Base-by-base conservation (phyloP, 2,888 invertebrate genomes). In the Octonoba sinensis region DNA sequence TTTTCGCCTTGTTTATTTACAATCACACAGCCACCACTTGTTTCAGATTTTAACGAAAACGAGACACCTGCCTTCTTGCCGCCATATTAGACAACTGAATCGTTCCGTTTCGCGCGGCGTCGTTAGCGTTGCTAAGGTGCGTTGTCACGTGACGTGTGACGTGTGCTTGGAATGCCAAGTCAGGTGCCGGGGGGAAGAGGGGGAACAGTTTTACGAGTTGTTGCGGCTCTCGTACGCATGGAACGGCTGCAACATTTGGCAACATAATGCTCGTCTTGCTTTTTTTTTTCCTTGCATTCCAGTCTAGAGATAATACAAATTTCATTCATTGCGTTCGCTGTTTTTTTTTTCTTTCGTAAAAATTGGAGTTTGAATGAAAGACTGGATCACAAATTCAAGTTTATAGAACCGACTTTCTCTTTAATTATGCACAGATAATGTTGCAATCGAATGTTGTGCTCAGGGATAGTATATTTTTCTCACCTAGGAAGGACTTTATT, bases 81-180 rank as follows among this genome's bases (percentile, higher is more conserved):
- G 81, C 81, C 81, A 82, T 82, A 15, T 82, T 75, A 64, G 46
- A 75, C 24, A 70, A 74, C 65, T 70, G 74, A 74, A 67, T 72
- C 27, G 54, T 67, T 73, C 49, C 59, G 62, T 77, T 69, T 67
- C 76, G 76, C 78, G 73, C 79, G 65, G 78, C 78, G 71, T 78
- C 78, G 64, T 71, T 57, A 51, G 71, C 78, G 81, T 82, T 82
- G 81, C 81, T 47, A 82, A 82, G 81, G 81, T 82, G 65, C 57
- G 51, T 36, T 46, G 57, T 82, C 81, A 82, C 67, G 74, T 82
- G 81, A 70, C 44, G 36, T 15, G 74, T 70, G 74, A 82, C 81
- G 75, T 82, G 74, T 36, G 36, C 74, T 65, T 15, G 70, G 81
- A 82, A 82, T 82, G 81, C 81, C 59, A 36, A 49, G 59, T 56